These are phyloP conservation scores for Noctua janthina DNA, from an alignment of 2,888 invertebrate genomes.

Conservation along the genomic window DNA sequence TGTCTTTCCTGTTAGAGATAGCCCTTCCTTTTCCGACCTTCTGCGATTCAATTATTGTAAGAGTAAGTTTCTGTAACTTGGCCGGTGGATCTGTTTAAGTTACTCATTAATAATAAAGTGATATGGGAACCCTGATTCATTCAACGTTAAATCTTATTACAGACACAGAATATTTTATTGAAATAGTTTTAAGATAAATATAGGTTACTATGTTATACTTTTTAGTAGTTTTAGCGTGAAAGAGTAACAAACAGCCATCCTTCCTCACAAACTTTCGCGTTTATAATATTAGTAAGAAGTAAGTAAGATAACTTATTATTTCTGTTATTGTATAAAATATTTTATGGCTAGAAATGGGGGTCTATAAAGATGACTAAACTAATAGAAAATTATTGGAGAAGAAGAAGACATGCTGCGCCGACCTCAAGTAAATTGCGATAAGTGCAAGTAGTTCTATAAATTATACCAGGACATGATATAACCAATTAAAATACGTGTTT, in stretches of 20 bases:
- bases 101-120: slow-evolving; percentile 15
- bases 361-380: background rate
- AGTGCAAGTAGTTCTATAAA: too few species aligned
- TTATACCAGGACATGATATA: too few species aligned
- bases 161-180: background rate
- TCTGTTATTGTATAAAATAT: background rate
- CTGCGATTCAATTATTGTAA: slow-evolving; percentile 37
- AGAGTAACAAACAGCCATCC: too few species aligned
- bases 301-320: background rate
- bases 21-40: slow-evolving; percentile 15
- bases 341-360: background rate
- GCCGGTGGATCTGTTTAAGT: slow-evolving; percentile 10
- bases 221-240: too few species aligned
- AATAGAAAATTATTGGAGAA: background rate
- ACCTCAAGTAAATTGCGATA: background rate
- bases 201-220: too few species aligned
- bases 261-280: too few species aligned
- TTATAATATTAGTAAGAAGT: too few species aligned
- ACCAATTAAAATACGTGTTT: too few species aligned
- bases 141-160: background rate
- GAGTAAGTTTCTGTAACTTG: slow-evolving; percentile 15
- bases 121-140: background rate
- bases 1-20: slow-evolving; percentile 27
- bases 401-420: background rate
- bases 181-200: background rate